Evolutionary conservation across 2,113 vertebrate genomes (phyloP), one percentile per base, ranked within the genome.

Genomic region (Microcebus lehilahytsara): DNA sequence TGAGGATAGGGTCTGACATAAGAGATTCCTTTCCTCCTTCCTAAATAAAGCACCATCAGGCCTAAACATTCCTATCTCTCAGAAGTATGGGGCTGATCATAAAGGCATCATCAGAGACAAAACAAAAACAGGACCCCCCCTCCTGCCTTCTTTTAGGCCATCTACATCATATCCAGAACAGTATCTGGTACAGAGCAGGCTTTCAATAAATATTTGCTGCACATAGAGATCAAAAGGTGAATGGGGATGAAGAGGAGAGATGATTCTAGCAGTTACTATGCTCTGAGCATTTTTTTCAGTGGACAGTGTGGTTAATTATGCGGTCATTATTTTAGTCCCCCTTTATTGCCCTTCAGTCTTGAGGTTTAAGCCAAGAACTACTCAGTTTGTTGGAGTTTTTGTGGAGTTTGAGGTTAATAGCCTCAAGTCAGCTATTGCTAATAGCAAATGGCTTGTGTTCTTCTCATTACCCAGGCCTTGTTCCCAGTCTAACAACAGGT

Each of bases 171-270:
- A 27, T 74, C 71, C 34, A 83, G 67, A 22, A 40, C 2, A 25
- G 25, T 49, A 42, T 20, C 30, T 51, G 67, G 69, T 46, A 62
- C 34, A 71, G 5, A 80, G 34, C 3, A 74, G 72, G 34, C 19
- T 40, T 89, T 96, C 46, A 92, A 64, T 91, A 78, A 93, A 72
- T 96, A 90, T 66, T 74, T 81, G 6, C 27, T 85, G 27, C 56
- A n/a, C 80, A 27, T 42, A 25, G 90, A 67, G 34, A 75, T 75
- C 40, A 53, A 93, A 89, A 42, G 51, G 64, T 66, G 4, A 13
- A 22, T 71, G 30, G 58, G 69, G 34, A 19, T 42, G 37, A 95
- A 79, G 34, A 40, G 13, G 2, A 67, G 62, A 10, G 7, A 23
- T 42, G 69, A 53, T 88, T 25, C 25, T 85, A 53, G 27, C 22